These are phyloP conservation scores for Ciconia stormi DNA, from an alignment of 2,113 vertebrate species.

Conservation along the genomic window DNA sequence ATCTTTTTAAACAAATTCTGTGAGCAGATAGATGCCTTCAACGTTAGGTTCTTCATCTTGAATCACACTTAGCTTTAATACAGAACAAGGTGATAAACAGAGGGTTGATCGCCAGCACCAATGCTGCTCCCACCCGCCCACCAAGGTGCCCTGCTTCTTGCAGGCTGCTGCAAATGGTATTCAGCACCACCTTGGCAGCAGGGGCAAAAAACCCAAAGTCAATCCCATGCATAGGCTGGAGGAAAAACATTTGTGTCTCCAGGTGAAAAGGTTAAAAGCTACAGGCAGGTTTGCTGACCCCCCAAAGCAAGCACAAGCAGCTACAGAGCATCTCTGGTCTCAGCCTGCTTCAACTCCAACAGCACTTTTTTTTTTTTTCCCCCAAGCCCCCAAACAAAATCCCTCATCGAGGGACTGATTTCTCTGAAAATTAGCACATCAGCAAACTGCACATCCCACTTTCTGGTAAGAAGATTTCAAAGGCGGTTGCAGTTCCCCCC, in stretches of 20 bases:
- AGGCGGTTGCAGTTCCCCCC: background rate
- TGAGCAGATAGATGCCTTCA: background rate
- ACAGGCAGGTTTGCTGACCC: background rate
- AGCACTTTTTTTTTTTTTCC: background rate
- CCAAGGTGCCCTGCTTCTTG: background rate
- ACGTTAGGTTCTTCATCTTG: background rate
- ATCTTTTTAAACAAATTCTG: background rate
- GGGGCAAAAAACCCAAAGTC: background rate
- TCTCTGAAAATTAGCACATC: background rate
- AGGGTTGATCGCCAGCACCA: background rate
- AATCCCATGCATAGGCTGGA: background rate
- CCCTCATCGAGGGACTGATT: background rate
- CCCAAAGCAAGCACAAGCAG: background rate
- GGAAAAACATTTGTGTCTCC: background rate
- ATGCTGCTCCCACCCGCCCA: background rate
- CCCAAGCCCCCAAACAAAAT: background rate
- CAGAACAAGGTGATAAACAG: background rate
- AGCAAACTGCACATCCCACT: background rate
- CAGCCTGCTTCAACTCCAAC: background rate
- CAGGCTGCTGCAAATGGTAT: background rate
- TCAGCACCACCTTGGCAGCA: background rate
- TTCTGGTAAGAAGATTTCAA: background rate
- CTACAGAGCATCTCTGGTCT: background rate
- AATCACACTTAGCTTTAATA: background rate
- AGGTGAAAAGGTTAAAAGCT: background rate